Base-by-base conservation (phyloP, 2,113 vertebrate genomes). In the Origma solitaria region DNA sequence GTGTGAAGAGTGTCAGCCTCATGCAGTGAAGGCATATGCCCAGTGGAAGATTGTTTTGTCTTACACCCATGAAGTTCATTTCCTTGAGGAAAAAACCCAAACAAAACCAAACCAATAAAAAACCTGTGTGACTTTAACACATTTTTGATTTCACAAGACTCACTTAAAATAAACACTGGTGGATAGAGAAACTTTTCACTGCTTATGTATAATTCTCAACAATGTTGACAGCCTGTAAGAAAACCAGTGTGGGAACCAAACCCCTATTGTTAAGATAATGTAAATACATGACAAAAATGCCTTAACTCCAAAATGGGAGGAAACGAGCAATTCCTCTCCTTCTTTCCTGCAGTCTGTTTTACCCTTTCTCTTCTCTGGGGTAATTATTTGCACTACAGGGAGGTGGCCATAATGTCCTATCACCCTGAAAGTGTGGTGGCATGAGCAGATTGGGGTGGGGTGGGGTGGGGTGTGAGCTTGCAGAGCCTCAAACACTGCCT, bases 331-430 rank as follows among this genome's bases (percentile, higher is more conserved):
- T 91, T 94, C 62, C 62, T 93, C 28, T 76, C 28, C 49, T 64
- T 87, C 50, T 71, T 92, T 95, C 92, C 89, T 90, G 75, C 31
- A 31, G 21, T 42, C n/a, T 64, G 15, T 71, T 95, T 94, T 76
- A 70, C 15, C 9, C 44, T 73, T 95, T 75, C 88, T 82, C 44
- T 75, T 22, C 42, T 66, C 80, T 69, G 13, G 37, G 37, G 62
- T 58, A 81, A 58, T 81, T 88, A 71, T 92, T 89, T 94, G 65
- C 44, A 8, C n/a, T 89, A 1, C 3, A 33, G 49, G 1, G 24
- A 85, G 35, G 50, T 77, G 58, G 33, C n/a, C 47, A 44, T 82
- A 73, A 93, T 80, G 15, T 58, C 4, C 44, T 5, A 2, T 56
- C 13, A 13, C 13, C 51, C 75, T 31, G 19, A 58, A 54, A 42